These are phyloP conservation scores for Himalopsyche tibetana DNA, from an alignment of 2,888 invertebrate species.

Conservation along the genomic window DNA sequence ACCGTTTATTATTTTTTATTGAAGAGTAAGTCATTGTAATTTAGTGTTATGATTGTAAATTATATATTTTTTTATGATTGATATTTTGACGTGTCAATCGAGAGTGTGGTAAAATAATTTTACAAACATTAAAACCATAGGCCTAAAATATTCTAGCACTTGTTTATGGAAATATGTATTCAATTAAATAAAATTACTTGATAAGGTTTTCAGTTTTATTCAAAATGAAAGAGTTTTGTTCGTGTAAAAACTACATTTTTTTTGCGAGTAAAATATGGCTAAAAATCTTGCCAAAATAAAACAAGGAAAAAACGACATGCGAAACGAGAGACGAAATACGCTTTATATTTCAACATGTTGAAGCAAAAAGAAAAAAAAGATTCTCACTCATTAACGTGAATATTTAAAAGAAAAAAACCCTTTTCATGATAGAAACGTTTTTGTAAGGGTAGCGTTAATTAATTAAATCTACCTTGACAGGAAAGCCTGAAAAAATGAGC, in stretches of 20 bases:
- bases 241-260: not conserved
- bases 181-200: no score
- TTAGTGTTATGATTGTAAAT: no score
- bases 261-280: not conserved
- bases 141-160: no score
- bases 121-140: no score
- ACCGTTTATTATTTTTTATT: no score
- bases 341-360: constrained; percentile 7
- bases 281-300: not conserved
- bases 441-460: constrained; percentile 21
- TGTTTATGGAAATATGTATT: no score
- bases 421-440: constrained; percentile 24
- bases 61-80: no score
- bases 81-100: no score
- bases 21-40: no score
- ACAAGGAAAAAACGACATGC: not conserved
- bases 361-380: not conserved
- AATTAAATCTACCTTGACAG: constrained; percentile 31
- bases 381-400: constrained; percentile 23
- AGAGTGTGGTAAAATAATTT: no score
- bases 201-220: no score
- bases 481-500: constrained; percentile 31
- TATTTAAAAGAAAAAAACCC: not conserved
- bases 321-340: constrained; percentile 14
- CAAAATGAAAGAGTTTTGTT: no score